A percentile compares a stretch with the other conserved stretches of the same genome.
These are phyloP conservation scores for Buceros bicornis DNA, from an alignment of 2,797 vertebrate species.

Conservation along the genomic window DNA sequence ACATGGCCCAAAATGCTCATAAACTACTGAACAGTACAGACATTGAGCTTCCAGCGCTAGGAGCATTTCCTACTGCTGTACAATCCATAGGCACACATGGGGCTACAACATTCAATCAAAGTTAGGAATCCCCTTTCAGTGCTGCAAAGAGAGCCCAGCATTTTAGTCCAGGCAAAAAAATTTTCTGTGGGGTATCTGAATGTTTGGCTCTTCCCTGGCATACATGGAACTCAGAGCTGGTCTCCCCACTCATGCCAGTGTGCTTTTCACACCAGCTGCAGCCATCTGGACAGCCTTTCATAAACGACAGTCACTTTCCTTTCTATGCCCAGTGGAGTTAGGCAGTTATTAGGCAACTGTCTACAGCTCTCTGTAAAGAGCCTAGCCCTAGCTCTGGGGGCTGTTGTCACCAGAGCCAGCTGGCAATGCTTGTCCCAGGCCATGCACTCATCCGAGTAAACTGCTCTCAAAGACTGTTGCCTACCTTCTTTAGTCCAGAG, in stretches of 20 bases:
- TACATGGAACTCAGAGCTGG: not conserved
- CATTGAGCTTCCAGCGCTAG: not conserved
- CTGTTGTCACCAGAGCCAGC: not conserved
- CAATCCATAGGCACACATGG: not conserved
- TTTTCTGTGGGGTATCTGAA: not conserved
- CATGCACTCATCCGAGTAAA: not conserved
- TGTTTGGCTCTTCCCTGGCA: not conserved
- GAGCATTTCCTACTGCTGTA: accelerated
- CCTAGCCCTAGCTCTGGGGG: not conserved
- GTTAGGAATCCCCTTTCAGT: not conserved
- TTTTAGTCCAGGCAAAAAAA: not conserved
- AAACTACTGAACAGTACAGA: accelerated
- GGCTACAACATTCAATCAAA: accelerated
- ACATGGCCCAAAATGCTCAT: not conserved
- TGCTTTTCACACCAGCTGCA: not conserved
- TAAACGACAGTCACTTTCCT: not conserved
- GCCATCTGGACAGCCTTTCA: not conserved
- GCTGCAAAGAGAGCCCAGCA: not conserved
- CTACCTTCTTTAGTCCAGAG: not conserved
- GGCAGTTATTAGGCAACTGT: not conserved
- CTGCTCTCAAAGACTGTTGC: not conserved
- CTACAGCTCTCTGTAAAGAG: not conserved
- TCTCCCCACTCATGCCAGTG: not conserved
- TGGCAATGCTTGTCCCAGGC: not conserved
- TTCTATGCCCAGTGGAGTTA: not conserved